phyloP scores from a whole-genome alignment of 2,113 vertebrate species.

The Catagonus wagneri region DNA sequence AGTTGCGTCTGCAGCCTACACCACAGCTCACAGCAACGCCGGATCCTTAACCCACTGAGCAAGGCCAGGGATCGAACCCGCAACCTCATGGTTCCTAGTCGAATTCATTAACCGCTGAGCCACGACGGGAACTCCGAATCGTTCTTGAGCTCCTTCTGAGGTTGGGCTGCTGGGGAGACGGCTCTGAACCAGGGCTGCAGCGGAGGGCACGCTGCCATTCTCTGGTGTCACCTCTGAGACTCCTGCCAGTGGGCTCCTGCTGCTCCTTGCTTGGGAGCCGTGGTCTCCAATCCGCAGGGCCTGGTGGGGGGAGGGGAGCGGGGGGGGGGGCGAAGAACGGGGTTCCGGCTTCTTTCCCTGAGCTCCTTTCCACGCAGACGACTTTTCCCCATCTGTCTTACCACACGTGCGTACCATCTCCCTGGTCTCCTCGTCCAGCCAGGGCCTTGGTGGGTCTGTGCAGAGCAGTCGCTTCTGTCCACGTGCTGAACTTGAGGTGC shows the following conservation, averaged over 20 bases:
- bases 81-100: too few species aligned
- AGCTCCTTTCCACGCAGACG: not conserved
- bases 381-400: too few species aligned
- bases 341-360: not conserved
- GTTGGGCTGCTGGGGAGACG: not conserved
- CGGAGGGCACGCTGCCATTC: not conserved
- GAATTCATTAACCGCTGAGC: too few species aligned
- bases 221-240: rapidly evolving
- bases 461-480: not conserved
- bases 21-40: too few species aligned
- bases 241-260: not conserved
- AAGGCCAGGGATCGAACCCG: too few species aligned
- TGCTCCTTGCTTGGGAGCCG: not conserved
- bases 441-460: not conserved
- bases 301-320: too few species aligned
- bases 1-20: too few species aligned
- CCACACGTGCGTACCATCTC: not conserved
- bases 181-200: not conserved
- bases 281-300: not conserved
- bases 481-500: not conserved
- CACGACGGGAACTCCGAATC: too few species aligned
- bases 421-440: not conserved
- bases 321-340: too few species aligned
- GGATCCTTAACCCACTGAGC: too few species aligned
- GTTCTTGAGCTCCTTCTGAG: not conserved